Conservation (phyloP, 2,113 vertebrate species). For the Hemichromis elongatus region DNA sequence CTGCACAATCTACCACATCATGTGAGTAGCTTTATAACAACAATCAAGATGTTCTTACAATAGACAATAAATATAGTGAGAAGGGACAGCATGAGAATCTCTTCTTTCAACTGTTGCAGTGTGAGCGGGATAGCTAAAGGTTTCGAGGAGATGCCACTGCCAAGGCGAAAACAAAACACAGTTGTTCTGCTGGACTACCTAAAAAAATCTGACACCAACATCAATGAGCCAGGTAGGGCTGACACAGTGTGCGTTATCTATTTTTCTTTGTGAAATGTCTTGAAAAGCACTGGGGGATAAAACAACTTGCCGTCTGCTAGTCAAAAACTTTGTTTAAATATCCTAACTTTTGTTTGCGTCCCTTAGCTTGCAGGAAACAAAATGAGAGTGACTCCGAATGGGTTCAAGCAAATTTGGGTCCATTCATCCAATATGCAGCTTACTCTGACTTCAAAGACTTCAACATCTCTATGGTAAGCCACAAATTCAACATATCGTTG, state of each 20-base stretch:
- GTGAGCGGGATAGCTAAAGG: background rate
- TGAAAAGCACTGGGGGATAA: background rate
- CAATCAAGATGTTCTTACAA: background rate
- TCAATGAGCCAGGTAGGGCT: background rate
- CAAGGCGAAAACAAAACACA: background rate
- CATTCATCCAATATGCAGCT: background rate
- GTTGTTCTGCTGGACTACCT: background rate
- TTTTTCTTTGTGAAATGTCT: background rate
- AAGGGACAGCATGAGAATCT: background rate
- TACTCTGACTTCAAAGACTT: slow-evolving; percentile 3
- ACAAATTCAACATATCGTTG: too few species aligned
- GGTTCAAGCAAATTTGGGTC: slow-evolving; percentile 15
- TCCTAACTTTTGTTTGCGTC: background rate
- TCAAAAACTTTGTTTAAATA: background rate
- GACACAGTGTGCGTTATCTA: background rate
- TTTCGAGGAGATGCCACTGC: background rate
- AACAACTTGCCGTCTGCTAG: background rate
- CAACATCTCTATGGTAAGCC: background rate
- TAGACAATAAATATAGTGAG: background rate
- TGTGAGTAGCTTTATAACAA: slow-evolving; percentile 6
- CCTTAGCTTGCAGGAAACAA: background rate
- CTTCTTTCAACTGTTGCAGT: background rate
- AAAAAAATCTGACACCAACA: background rate
- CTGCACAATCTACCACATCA: slow-evolving; percentile 33
- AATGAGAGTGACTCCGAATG: background rate